phyloP scores from a whole-genome alignment of 1,140 invertebrate species.

The Pseudobourletiella spinata region DNA sequence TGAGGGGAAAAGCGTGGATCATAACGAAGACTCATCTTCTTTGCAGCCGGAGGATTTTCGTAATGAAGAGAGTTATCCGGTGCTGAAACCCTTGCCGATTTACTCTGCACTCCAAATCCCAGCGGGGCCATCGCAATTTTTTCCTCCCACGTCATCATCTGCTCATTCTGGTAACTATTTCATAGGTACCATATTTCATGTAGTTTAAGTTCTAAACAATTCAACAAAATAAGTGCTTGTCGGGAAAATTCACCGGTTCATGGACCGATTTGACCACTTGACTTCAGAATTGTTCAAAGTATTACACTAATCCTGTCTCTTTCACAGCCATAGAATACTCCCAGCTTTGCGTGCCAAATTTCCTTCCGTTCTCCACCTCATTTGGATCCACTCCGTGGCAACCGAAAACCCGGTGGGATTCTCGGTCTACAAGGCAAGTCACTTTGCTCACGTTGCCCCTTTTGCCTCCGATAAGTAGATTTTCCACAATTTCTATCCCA shows the following conservation, averaged over 20 bases:
- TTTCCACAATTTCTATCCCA: not conserved
- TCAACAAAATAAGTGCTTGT: no score
- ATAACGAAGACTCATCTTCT: not conserved
- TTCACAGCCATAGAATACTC: conserved; percentile 20
- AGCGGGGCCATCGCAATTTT: conserved; percentile 3
- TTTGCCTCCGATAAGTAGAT: no score
- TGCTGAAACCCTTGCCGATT: conserved; percentile 29
- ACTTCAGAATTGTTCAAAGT: not conserved
- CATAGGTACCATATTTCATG: no score
- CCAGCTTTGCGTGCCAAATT: conserved; percentile 26
- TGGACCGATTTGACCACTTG: no score
- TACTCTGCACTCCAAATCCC: conserved; percentile 13
- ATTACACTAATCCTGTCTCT: not conserved
- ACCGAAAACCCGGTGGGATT: conserved; percentile 14
- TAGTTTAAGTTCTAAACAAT: no score
- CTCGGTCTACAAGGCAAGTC: conserved; percentile 32
- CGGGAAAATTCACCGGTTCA: no score
- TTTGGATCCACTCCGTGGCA: conserved; percentile 18
- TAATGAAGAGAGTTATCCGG: not conserved
- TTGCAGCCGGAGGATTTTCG: not conserved
- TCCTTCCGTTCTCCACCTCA: conserved; percentile 19
- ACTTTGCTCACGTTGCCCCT: no score
- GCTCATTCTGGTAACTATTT: not conserved
- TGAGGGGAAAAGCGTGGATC: not conserved
- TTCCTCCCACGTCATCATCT: conserved; percentile 1